These are phyloP conservation scores for Saccostrea echinata DNA, from an alignment of 1,140 invertebrate species.

Conservation along the genomic window DNA sequence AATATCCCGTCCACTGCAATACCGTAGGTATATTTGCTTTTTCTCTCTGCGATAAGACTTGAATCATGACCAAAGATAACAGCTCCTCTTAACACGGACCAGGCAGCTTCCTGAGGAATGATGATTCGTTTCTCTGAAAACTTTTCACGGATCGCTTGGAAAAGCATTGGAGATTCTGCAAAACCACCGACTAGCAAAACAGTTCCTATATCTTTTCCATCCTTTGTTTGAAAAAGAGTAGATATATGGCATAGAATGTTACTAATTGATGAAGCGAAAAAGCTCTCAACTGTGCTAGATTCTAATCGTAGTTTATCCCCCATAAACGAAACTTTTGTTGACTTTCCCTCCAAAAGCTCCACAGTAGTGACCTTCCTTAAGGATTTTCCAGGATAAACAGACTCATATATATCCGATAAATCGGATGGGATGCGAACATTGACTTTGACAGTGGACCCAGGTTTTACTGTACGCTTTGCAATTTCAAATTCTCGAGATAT, in stretches of 20 bases:
- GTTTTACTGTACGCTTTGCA: neutral
- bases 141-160: neutral
- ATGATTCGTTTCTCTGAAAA: conserved; percentile 32
- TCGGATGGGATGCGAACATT: neutral
- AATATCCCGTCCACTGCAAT: neutral
- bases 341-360: too few species aligned
- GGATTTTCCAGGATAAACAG: neutral
- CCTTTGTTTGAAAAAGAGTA: neutral
- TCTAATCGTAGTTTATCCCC: neutral
- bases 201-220: neutral
- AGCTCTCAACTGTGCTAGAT: neutral
- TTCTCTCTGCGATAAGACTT: conserved; percentile 33
- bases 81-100: conserved; percentile 42
- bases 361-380: neutral
- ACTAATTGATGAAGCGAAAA: conserved; percentile 28
- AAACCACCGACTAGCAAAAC: conserved; percentile 47
- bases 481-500: conserved; percentile 38
- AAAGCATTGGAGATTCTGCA: conserved; percentile 41
- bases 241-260: conserved; percentile 9
- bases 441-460: neutral
- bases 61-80: conserved; percentile 47
- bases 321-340: neutral
- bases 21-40: conserved; percentile 46
- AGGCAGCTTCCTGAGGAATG: conserved; percentile 1
- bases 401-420: neutral